Evolutionary conservation across 2,113 vertebrate genomes (phyloP), one percentile per base, ranked within the genome.

Genomic region (Poeciliopsis turrubarensis): DNA sequence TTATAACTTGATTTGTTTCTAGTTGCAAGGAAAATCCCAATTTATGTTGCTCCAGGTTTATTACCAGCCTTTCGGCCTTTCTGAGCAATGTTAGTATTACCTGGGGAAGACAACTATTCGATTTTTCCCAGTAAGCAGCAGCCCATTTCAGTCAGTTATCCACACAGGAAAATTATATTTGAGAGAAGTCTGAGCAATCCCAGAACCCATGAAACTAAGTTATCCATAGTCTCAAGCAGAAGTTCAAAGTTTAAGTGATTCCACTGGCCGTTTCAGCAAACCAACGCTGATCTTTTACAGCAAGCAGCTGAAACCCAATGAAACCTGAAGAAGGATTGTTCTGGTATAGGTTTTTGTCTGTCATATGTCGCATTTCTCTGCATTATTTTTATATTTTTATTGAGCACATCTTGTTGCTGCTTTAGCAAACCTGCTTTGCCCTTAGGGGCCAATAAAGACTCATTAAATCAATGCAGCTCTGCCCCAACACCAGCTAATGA

Each of bases 131-230:
- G 65, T 70, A 77, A 81, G 78, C 67, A 75, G 11, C 19, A 29
- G 29, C 27, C 65, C n/a, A 71, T 72, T 85, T 81, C 62, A 65
- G 78, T 76, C 68, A 57, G 65, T 77, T 75, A 80, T 44, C 70
- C 75, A 76, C 68, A 81, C 68, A 77, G 70, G 72, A 79, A 88
- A 83, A 64, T 79, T n/a, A 77, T 77, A 74, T 75, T 71, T 19
- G 13, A 68, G 73, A 32, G 34, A 68, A 65, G 60, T 69, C 64
- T 60, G 60, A 27, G 60, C 72, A 39, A 80, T 63, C 68, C 65
- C n/a, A 47, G 62, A 77, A 75, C 12, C 65, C n/a, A 44, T 22
- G 25, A 82, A 79, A 81, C 57, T 60, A 51, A 44, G 25, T 75
- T 44, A 63, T 8, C 62, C 31, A 17, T 32, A 73, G 65, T 26